phyloP scores from a whole-genome alignment of 2,888 invertebrate genomes.

The Myathropa florea region DNA sequence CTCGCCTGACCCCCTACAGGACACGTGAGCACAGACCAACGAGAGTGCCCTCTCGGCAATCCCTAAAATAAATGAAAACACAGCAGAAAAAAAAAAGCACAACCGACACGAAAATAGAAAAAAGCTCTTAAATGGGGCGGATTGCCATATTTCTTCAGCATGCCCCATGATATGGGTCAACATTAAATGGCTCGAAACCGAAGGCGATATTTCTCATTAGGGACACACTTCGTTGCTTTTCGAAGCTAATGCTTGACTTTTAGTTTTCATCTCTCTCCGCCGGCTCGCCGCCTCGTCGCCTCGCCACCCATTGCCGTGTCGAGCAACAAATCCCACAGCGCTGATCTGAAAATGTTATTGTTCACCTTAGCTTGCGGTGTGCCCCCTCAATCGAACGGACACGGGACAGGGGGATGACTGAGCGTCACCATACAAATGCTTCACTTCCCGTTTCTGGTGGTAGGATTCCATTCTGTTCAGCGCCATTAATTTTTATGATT shows the following conservation, averaged over 20 bases:
- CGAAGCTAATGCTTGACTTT: slow-evolving; percentile 51
- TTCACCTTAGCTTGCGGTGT: slow-evolving; percentile 31
- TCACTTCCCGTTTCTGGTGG: slow-evolving; percentile 38
- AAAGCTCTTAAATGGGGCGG: slow-evolving; percentile 55
- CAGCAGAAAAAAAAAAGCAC: neutral
- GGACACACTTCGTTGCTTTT: slow-evolving; percentile 60
- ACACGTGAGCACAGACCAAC: slow-evolving; percentile 3
- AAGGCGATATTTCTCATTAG: slow-evolving; percentile 69
- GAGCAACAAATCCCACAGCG: slow-evolving; percentile 25
- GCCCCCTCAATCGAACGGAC: neutral
- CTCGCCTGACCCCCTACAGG: slow-evolving; percentile 25
- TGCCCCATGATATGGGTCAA: slow-evolving; percentile 61
- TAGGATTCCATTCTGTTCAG: slow-evolving; percentile 46
- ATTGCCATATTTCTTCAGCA: slow-evolving; percentile 55
- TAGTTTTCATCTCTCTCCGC: slow-evolving; percentile 21
- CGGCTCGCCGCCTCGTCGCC: neutral
- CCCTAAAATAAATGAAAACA: neutral
- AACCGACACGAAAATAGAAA: slow-evolving; percentile 1
- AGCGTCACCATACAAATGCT: slow-evolving; percentile 46
- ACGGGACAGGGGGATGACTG: neutral
- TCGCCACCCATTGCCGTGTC: neutral
- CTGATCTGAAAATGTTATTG: slow-evolving; percentile 43
- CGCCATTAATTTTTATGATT: slow-evolving; percentile 67
- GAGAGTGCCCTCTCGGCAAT: neutral
- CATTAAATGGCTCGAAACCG: slow-evolving; percentile 69